Base-by-base conservation (phyloP, 2,797 vertebrate genomes). In the Cetoscarus ocellatus region DNA sequence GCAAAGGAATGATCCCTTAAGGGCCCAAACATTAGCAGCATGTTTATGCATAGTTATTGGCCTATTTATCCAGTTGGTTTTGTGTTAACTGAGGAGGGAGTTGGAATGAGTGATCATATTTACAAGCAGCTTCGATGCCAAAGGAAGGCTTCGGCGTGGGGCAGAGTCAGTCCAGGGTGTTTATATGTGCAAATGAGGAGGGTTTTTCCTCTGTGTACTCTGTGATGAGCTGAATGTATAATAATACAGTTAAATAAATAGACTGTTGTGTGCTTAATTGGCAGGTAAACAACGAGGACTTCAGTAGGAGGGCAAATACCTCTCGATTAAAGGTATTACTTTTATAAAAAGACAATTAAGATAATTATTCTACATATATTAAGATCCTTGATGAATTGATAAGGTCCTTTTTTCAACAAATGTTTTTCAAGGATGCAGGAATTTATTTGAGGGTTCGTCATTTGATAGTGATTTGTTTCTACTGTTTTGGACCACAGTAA, bases 31-130 rank as follows among this genome's bases (percentile, higher is more conserved):
- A 92, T 93, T 91, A 92, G 83, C 77, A 0, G 70, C 70, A 83
- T 92, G 88, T 93, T 93, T 90, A 93, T 88, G 85, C 84, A 80
- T 65, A 73, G 74, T 90, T 89, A 91, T 91, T 86, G 77, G 83
- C 76, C 86, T 87, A 88, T 92, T 92, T 91, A 86, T 83, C 73
- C 77, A 74, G 77, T 85, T 84, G 85, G 67, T 86, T 90, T 90
- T 83, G 80, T 84, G 86, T 80, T 85, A 88, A 87, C 70, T 67
- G 79, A 84, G 82, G 61, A 76, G 85, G 76, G 83, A 86, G 72
- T 77, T 70, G 59, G 45, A 63, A 71, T 77, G 73, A 82, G 59
- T 17, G 58, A 78, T 85, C 64, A 48, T 65, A 74, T 87, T 82
- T 71, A 68, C 38, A 49, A 56, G 61, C 18, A 35, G 19, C 34